These are phyloP conservation scores for Promerops cafer DNA, from an alignment of 2,113 vertebrate genomes.

Conservation along the genomic window DNA sequence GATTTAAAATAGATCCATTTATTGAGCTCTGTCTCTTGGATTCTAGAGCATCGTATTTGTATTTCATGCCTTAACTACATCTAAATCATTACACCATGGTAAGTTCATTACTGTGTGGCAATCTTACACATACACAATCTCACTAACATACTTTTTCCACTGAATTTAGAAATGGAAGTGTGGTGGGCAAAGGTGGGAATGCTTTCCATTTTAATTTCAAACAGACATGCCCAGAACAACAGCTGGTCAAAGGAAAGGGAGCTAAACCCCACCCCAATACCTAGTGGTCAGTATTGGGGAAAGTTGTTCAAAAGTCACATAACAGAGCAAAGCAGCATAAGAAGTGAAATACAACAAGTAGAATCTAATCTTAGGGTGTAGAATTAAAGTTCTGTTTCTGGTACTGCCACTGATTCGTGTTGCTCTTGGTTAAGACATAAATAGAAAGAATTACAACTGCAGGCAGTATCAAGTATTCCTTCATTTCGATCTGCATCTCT, in stretches of 20 bases:
- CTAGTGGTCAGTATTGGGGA: neutral
- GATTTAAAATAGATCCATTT: neutral
- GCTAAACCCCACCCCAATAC: neutral
- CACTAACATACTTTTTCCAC: neutral
- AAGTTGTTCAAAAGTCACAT: neutral
- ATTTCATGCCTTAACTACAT: constrained; percentile 5
- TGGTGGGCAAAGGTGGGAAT: neutral
- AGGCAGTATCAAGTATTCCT: neutral
- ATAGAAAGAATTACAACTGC: neutral
- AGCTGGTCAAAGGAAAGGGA: neutral
- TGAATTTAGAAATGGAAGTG: neutral
- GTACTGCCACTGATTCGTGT: neutral
- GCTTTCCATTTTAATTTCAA: neutral
- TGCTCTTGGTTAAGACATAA: neutral
- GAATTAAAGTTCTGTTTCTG: neutral
- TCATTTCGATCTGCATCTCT: neutral
- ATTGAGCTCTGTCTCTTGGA: neutral
- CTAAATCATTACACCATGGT: neutral
- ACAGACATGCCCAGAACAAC: neutral
- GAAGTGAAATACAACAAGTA: neutral
- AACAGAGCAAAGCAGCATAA: neutral
- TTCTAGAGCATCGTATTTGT: neutral
- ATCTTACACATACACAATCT: neutral
- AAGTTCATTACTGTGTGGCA: neutral
- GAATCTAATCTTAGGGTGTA: neutral